Base-by-base conservation (phyloP, 2,888 invertebrate species). In the Catocala nupta region DNA sequence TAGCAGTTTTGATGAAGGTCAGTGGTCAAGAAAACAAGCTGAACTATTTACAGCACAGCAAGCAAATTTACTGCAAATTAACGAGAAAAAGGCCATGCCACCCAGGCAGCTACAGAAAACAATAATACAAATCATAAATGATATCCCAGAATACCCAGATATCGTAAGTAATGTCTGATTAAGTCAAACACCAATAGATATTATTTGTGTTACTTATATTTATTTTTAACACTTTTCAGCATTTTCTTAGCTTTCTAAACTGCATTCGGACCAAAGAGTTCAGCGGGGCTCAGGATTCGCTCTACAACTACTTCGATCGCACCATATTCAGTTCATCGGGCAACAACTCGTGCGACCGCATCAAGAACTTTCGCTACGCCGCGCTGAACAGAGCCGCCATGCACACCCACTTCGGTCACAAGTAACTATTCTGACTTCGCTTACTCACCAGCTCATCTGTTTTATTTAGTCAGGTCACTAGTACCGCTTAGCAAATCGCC, bases 181-280 rank as follows among this genome's bases (percentile, higher is more conserved):
- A 42, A 25, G 1, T 25, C 25, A 25, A 3, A 25, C 25, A 25
- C 25, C 25, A 25, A 4, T 25, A 25, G 25, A 25, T 25, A 25
- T 25, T 25, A 3, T 25, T 25, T 25, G 1, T 25, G 25, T 25
- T 25, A 25, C 25, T 1, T 25, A 25, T 25, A 25, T 25, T 25
- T 25, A 25, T 25, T 7, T 52, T 42, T 52, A 39, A 39, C 0
- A 39, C 13, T 13, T 70, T 95, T 67, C 91, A 98, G 97, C 98
- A 99, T 92, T 99, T 97, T 84, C 94, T 99, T 47, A 98, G 97
- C 81, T 99, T 98, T 85, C 92, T 99, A 83, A 99, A 99, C 89
- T 97, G 97, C 82, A 91, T 99, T 66, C 95, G 99, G 25, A 96
- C 98, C 48, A 97, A 97, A 78, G 99, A 99, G 86, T 98, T 97